Evolutionary conservation across 1,140 invertebrate species (phyloP), one percentile per base, ranked within the genome.

Genomic region (Achatina immaculata): DNA sequence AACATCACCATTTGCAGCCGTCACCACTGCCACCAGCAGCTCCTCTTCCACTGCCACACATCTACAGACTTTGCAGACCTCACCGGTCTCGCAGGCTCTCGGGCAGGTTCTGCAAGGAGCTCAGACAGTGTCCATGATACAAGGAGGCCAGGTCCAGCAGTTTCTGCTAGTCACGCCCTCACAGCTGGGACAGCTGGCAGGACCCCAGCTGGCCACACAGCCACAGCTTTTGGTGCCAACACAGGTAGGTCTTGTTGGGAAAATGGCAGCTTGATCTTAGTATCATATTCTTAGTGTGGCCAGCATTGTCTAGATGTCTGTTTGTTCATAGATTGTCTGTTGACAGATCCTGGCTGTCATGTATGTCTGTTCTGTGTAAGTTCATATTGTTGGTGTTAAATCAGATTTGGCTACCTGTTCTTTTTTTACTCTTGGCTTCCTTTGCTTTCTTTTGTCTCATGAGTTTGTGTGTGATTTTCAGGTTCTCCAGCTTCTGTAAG

Each of bases 171-270:
- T 95, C 34, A 91, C 91, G 84, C 94, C 93, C 73, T 85, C 89
- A 31, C 92, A 94, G 87, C 88, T 94, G 72, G 75, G 85, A 14
- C 55, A 62, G 31, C 58, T 80, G 6, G 38, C 51, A 21, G 31
- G 36, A 21, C 14, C 55, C 19, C 62, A 78, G 21, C 62, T 82
- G 31, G 78, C 81, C 62, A 81, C 89, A 14, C 94, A 95, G 84
- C 93, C 94, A 31, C 95, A 95, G 89, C 94, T 95, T 82, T 94
- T 96, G 88, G 91, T 96, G 28, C 95, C 95, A 88, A 96, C 95
- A 92, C 95, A 95, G 94, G 87, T 85, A n/a, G 75, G 48, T 72
- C 1, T 55, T 2, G 31, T 36, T 68, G 28, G 65, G 11, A 31
- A 36, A 40, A 36, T 34, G 24, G 21, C 24, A 55, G 21, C 48